Conservation (phyloP, 2,888 invertebrate species). For the Dolomedes plantarius region DNA sequence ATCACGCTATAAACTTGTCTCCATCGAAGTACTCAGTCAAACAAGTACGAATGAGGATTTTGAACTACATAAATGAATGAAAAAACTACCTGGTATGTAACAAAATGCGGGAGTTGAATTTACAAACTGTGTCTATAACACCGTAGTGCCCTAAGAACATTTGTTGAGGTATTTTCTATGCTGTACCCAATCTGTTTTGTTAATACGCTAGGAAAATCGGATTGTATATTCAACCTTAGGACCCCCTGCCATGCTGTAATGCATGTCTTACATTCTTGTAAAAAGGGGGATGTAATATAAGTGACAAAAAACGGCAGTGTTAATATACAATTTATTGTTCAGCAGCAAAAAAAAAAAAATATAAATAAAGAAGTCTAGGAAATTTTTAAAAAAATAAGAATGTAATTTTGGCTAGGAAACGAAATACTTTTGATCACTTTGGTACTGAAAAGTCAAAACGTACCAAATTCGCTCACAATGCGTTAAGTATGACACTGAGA, state of each 20-base stretch:
- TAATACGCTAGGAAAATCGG: background rate
- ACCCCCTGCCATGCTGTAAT: background rate
- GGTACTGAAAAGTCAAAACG: no score
- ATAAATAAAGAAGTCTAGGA: no score
- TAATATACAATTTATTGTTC: background rate
- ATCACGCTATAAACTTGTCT: background rate
- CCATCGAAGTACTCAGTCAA: background rate
- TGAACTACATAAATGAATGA: background rate
- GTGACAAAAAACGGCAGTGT: background rate
- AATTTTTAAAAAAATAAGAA: no score
- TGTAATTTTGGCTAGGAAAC: no score
- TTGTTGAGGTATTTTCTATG: background rate
- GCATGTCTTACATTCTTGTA: background rate
- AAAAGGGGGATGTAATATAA: background rate
- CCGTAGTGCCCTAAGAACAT: background rate
- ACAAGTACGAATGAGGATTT: no score
- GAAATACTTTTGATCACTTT: no score
- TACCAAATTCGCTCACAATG: no score
- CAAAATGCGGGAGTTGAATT: no score
- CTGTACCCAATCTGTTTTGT: background rate
- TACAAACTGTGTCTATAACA: background rate
- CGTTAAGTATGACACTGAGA: no score
- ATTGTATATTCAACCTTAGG: background rate
- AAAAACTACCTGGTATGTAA: background rate
- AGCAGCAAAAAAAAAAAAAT: background rate